These are phyloP conservation scores for Caerostris extrusa DNA, from an alignment of 1,140 invertebrate species.

Conservation along the genomic window DNA sequence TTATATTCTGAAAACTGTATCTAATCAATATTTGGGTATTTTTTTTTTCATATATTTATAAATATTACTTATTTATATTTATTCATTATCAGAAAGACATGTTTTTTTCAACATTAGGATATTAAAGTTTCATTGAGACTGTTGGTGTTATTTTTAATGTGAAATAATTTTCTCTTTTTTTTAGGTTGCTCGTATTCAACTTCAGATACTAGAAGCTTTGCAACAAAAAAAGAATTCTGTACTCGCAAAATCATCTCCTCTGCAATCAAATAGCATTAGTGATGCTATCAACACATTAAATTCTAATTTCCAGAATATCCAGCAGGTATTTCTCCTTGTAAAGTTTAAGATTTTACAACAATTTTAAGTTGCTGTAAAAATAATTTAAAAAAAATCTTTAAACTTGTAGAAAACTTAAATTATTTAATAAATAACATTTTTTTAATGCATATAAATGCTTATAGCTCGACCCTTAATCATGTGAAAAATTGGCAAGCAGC, in stretches of 20 bases:
- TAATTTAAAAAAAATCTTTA: not conserved
- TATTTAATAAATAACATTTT: too few species aligned
- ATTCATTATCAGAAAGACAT: not conserved
- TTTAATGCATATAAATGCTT: too few species aligned
- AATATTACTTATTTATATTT: too few species aligned
- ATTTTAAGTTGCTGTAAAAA: not conserved
- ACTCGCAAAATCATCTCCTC: not conserved
- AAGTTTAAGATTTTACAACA: not conserved
- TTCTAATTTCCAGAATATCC: conserved; percentile 83
- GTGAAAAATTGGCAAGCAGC: too few species aligned
- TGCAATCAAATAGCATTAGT: conserved; percentile 81
- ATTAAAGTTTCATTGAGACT: not conserved
- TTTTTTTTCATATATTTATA: too few species aligned
- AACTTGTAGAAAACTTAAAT: too few species aligned
- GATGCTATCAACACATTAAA: conserved; percentile 83
- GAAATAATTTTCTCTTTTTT: not conserved
- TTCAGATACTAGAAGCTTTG: conserved; percentile 86
- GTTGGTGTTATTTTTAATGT: not conserved
- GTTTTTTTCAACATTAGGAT: not conserved
- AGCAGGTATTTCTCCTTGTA: not conserved
- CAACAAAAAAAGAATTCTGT: conserved; percentile 81
- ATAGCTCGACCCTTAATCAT: too few species aligned
- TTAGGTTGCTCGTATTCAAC: conserved; percentile 89
- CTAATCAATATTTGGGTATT: too few species aligned
- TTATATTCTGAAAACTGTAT: too few species aligned